Evolutionary conservation across 2,113 vertebrate species (phyloP), one percentile per base, ranked within the genome.

Genomic region (Ictalurus furcatus): DNA sequence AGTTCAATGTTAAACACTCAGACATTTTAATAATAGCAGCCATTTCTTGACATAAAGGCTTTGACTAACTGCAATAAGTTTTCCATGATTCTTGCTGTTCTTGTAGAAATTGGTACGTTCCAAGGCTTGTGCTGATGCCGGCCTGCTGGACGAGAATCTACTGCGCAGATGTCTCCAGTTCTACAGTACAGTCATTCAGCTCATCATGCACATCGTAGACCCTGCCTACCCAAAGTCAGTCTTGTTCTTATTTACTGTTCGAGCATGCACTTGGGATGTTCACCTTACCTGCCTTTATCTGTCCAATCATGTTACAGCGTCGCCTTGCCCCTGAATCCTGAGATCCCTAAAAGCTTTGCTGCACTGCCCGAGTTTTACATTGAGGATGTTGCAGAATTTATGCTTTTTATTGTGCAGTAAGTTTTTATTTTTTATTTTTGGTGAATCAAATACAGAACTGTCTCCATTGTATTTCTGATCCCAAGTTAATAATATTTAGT

Each of bases 341-440:
- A 99, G 84, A 96, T 99, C 91, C 98, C 98, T 48, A 98, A 98
- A 95, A 97, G 97, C 79, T 99, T 99, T 94, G 98, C 98, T 92
- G 97, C 98, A 89, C 96, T 99, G 91, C 98, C 98, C 0, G 98
- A 99, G 93, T 99, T 99, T 94, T 99, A 99, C 89, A 96, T 99
- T 92, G 98, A 99, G 96, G 98, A 99, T 92, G 96, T 99, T 93
- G 98, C 98, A 4, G 98, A 99, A 95, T 99, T 99, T 96, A 96
- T 99, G 95, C 98, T 99, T 97, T 99, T 99, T 95, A 97, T 99
- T 93, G 98, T 99, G 96, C 98, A 99, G 98, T 99, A 96, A 98
- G 98, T 98, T 14, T 0, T n/a, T 61, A 54, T 17, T 37, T 74
- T 56, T 58, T 59, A 30, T 37, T 74, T 56, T 58, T 59, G 48